Evolutionary conservation across 2,797 vertebrate genomes (phyloP).

Genomic region (Chaenodraco wilsoni): DNA sequence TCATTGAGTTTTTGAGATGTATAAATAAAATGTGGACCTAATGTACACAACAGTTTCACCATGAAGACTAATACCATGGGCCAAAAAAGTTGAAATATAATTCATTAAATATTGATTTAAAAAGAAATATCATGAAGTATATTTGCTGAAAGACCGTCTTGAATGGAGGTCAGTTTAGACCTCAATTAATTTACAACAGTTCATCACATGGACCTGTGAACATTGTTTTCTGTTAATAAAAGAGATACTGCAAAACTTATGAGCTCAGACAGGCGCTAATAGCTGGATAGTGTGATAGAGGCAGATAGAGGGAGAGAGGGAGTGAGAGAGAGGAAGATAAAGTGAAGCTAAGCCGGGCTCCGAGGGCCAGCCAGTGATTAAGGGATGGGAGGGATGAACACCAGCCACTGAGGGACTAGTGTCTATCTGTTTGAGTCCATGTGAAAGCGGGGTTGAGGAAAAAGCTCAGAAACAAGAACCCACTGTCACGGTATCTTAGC

Average conservation of each 20-base stretch:
- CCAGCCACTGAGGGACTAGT: slow-evolving; percentile 74
- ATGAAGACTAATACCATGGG: background rate
- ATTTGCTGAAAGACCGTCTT: background rate
- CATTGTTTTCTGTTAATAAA: slow-evolving; percentile 42
- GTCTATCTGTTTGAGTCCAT: slow-evolving; percentile 77
- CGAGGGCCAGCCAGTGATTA: slow-evolving; percentile 65
- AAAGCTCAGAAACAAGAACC: slow-evolving; percentile 82
- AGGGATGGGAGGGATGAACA: slow-evolving; percentile 67
- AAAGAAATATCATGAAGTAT: no score
- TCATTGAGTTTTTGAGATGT: background rate
- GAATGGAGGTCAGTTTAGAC: background rate
- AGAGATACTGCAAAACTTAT: slow-evolving; percentile 47
- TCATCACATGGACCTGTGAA: slow-evolving; percentile 29
- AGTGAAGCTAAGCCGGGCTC: slow-evolving; percentile 53
- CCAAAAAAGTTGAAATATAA: background rate
- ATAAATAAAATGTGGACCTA: background rate
- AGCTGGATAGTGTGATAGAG: slow-evolving; percentile 31
- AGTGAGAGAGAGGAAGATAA: slow-evolving; percentile 32
- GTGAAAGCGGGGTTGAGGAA: slow-evolving; percentile 67
- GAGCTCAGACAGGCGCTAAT: slow-evolving; percentile 51
- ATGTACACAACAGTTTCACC: background rate
- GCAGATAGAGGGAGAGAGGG: slow-evolving; percentile 18
- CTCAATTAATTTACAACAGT: slow-evolving; percentile 19
- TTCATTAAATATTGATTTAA: background rate
- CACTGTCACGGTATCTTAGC: slow-evolving; percentile 86